Evolutionary conservation across 2,797 vertebrate genomes (phyloP), one percentile per base, ranked within the genome.

Genomic region (Hemitrygon akajei): DNA sequence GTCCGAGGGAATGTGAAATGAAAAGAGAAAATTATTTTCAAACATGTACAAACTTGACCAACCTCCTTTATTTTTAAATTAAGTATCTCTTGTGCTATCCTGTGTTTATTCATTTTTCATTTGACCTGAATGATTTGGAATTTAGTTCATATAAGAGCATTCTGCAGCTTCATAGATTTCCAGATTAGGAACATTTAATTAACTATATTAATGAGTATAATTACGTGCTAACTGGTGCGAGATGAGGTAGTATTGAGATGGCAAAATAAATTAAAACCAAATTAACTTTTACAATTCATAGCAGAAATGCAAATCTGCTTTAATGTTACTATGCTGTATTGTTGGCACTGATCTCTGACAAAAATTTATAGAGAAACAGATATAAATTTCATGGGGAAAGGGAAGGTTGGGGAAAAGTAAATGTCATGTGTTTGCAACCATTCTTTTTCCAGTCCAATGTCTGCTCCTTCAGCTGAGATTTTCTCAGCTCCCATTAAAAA

Each of bases 181-280:
- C 82, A 60, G 27, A 63, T 86, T 63, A 60, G 82, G 82, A 86
- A 86, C 56, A 86, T 86, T 87, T 66, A 87, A 87, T 87, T 87
- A 87, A 87, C 58, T 87, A 30, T 87, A 87, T 87, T 87, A 66
- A 87, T 87, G 60, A 87, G 56, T 16, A 63, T 87, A 87, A 87
- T 87, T 87, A 87, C 1, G 16, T 66, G 60, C 30, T 87, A 87
- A 87, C 30, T 66, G 58, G 60, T 66, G 30, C 30, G n/a, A 18
- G 60, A 87, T 87, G 30, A 87, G 84, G 60, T 87, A 18, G n/a
- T 66, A 66, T 63, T 7, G 34, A 66, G 58, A 27, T 30, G n/a
- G 58, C 58, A 87, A 87, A 66, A 34, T 66, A 66, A 66, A 63
- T 63, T 63, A 56, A 58, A 27, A 63, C 30, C 63, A 18, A 87